Conservation (phyloP, 2,797 vertebrate genomes). For the Macroramphosus scolopax region DNA sequence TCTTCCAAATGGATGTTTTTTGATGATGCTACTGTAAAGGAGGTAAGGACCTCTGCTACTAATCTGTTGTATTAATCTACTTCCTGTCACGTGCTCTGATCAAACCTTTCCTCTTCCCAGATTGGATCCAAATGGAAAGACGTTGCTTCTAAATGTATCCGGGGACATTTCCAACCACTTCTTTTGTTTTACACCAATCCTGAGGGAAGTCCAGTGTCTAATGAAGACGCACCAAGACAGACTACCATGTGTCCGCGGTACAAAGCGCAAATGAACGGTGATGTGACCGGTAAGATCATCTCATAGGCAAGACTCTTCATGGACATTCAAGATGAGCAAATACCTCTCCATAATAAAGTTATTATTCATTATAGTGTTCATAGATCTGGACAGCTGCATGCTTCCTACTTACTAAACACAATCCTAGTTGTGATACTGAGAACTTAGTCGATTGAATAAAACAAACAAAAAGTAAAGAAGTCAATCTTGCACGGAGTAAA, state of each 20-base stretch:
- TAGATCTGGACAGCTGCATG: not conserved
- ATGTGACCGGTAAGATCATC: conserved; percentile 77
- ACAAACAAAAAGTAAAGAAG: no score
- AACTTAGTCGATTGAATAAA: no score
- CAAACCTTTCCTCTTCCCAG: conserved; percentile 61
- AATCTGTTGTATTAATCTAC: conserved; percentile 19
- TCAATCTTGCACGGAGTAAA: no score
- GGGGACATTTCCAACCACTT: conserved; percentile 95
- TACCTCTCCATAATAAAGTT: no score
- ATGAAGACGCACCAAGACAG: conserved; percentile 92
- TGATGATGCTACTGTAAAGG: conserved; percentile 97
- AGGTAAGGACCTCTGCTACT: conserved; percentile 76
- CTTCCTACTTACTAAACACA: not conserved
- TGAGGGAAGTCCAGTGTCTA: conserved; percentile 89
- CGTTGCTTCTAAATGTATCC: conserved; percentile 92
- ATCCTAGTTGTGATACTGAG: not conserved
- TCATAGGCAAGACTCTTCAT: not conserved
- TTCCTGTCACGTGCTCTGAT: conserved; percentile 20
- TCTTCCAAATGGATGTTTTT: conserved; percentile 98
- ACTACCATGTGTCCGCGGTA: conserved; percentile 89
- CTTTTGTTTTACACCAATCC: conserved; percentile 96
- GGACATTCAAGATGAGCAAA: not conserved
- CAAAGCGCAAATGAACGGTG: conserved; percentile 82
- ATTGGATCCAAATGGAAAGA: conserved; percentile 98
- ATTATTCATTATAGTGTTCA: no score